A percentile compares a stretch with the other conserved stretches of the same genome.
Conservation (phyloP, 2,797 vertebrate species). For the Coluber constrictor region DNA sequence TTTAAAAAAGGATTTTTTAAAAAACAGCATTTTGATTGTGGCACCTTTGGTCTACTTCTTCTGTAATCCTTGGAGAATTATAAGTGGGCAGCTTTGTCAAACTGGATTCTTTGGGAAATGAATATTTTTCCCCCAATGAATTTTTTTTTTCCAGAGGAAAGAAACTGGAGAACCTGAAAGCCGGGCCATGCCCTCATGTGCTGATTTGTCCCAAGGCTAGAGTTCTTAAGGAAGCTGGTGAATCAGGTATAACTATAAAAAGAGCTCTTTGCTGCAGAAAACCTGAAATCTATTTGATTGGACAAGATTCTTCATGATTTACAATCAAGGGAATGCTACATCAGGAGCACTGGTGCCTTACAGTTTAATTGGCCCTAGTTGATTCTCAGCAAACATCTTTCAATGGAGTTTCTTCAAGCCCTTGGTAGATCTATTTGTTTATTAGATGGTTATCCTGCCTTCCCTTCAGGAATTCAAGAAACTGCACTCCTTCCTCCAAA, state of each 20-base stretch:
- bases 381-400: neutral
- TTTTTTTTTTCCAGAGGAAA: neutral
- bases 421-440: neutral
- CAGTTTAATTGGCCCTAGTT: neutral
- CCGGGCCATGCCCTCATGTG: neutral
- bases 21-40: neutral
- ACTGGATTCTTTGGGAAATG: neutral
- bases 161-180: neutral
- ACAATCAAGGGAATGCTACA: neutral
- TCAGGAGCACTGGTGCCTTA: too few relatives aligned
- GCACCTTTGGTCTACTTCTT: neutral
- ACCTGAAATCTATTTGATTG: neutral
- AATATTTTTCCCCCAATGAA: neutral
- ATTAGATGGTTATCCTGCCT: neutral
- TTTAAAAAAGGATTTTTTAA: neutral
- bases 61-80: neutral
- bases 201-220: neutral
- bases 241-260: neutral
- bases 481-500: neutral
- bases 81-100: accelerated
- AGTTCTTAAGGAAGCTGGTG: neutral
- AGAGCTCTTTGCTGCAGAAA: neutral
- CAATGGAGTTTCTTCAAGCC: neutral
- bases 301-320: neutral
- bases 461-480: neutral